Evolutionary conservation across 2,797 vertebrate species (phyloP).

Genomic region (Capromys pilorides): DNA sequence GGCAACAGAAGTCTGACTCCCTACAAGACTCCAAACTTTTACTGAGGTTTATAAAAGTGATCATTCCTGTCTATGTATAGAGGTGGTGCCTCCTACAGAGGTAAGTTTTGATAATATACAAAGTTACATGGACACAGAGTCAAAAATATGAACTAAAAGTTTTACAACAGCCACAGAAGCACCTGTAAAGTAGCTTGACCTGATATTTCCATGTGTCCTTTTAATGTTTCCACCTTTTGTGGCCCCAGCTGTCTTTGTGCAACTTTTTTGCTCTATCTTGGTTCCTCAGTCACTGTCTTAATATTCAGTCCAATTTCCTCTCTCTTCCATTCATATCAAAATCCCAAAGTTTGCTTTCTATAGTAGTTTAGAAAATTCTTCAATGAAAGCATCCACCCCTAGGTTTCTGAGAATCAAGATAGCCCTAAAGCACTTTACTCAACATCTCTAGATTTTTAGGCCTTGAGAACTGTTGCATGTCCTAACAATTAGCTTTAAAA

Average conservation of each 20-base stretch:
- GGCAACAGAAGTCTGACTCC: neutral
- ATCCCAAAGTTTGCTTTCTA: neutral
- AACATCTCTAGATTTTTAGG: neutral
- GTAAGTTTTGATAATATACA: neutral
- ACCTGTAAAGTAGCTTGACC: neutral
- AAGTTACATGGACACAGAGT: neutral
- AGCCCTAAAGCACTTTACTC: constrained; percentile 5
- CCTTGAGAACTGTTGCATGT: neutral
- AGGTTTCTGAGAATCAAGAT: constrained; percentile 45
- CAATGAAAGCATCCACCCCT: neutral
- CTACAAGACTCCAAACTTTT: neutral
- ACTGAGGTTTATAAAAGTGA: neutral
- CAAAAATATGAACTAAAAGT: neutral
- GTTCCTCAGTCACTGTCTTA: neutral
- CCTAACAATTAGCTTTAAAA: constrained; percentile 22
- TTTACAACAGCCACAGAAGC: neutral
- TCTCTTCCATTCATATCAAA: constrained; percentile 4
- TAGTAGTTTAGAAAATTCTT: constrained; percentile 13
- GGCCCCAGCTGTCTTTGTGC: neutral
- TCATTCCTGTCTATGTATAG: neutral
- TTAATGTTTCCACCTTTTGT: neutral
- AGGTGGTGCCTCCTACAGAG: neutral
- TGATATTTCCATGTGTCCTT: neutral
- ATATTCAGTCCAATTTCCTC: neutral
- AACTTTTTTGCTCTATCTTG: neutral